Evolutionary conservation across 2,113 vertebrate species (phyloP).

Genomic region (Lagenorhynchus albirostris): DNA sequence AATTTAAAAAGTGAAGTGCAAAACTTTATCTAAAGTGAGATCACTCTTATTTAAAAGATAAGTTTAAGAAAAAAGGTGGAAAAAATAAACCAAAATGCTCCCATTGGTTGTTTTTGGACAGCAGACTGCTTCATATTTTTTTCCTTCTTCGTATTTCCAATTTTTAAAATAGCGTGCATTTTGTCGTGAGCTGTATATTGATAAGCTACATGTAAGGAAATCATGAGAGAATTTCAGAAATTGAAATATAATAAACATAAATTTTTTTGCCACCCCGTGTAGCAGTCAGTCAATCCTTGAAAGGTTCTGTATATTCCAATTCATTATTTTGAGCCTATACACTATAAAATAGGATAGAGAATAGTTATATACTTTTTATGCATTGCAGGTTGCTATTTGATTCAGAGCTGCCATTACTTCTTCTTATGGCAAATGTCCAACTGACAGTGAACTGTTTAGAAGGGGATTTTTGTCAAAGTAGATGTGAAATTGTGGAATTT

Average conservation of each 20-base stretch:
- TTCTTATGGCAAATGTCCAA: background rate
- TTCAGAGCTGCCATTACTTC: background rate
- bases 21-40: background rate
- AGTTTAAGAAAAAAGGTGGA: background rate
- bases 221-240: background rate
- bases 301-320: background rate
- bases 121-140: background rate
- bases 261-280: background rate
- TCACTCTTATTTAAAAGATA: background rate
- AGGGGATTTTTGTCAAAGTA: background rate
- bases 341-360: background rate
- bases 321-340: background rate
- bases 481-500: background rate
- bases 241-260: background rate
- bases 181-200: background rate
- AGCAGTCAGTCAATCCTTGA: background rate
- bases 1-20: background rate
- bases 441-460: background rate
- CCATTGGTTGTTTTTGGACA: background rate
- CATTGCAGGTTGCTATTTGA: background rate
- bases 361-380: background rate
- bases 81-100: background rate
- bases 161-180: conserved; percentile 6
- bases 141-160: background rate
- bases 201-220: background rate